Base-by-base conservation (phyloP, 92 coral and sea anemone genomes). In the Blastomussa wellsi region DNA sequence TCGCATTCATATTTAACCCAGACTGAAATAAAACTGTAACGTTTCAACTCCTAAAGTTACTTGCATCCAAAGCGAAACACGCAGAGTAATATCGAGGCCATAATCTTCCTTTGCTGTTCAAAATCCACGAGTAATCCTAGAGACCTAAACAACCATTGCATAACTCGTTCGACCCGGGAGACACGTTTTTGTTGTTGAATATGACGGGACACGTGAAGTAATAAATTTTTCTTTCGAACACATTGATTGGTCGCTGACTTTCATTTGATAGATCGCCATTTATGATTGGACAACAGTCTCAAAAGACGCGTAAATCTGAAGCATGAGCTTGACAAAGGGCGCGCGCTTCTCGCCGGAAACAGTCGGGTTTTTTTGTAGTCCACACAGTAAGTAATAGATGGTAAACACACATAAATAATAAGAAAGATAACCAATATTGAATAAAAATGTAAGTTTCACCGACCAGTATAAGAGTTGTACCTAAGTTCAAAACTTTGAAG, bases 261-360 rank as follows among this genome's bases (percentile, higher is more conserved):
- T 13, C 17, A 29, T 24, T 10, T 16, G 24, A 82, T 52, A 33
- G 11, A 71, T 49, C 16, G 19, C 22, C 20, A 15, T 37, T 53
- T 51, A 2, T 53, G 70, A 82, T 82, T 82, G 86, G 86, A 55
- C 33, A 47, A 38, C 24, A 29, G 15, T 47, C 31, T 13, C 4
- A 13, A 29, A 0, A 39, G 4, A 3, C 44, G 44, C 44, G 3
- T 3, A 3, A 3, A 39, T 39, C 7, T 39, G 3, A 3, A 3
- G 44, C 7, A 3, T 39, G 44, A 39, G 44, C 7, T 39, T n/a
- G n/a, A n/a, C n/a, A n/a, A n/a, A n/a, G n/a, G n/a, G n/a, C n/a
- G n/a, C n/a, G n/a, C n/a, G n/a, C n/a, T n/a, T n/a, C n/a, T n/a
- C n/a, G n/a, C n/a, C n/a, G n/a, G n/a, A n/a, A n/a, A n/a, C n/a